Evolutionary conservation across 2,113 vertebrate species (phyloP), one percentile per base, ranked within the genome.

Genomic region (Malurus cyaneus): DNA sequence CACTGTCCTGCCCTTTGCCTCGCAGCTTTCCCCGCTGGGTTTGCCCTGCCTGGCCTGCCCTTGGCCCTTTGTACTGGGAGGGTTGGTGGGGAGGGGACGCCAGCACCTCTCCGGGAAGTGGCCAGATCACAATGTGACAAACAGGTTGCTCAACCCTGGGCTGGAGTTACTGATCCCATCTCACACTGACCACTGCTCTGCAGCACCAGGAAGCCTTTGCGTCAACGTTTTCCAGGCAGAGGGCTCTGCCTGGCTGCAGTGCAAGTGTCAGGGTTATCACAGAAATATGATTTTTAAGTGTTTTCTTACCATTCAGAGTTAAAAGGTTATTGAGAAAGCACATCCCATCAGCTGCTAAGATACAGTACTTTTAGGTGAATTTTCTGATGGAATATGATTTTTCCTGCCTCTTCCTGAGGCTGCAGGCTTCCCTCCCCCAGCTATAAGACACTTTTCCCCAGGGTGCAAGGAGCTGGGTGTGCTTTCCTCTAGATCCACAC

Each of bases 111-210:
- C 70, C 1, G 5, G 88, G 77, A 94, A 87, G 54, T 3, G 29
- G 44, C 70, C 72, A 57, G 28, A 88, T 44, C 11, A 4, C 1
- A 1, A 25, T 82, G 57, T 80, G 62, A 92, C 82, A 87, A 92
- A 82, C 69, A 76, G 54, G 39, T 96, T 97, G 89, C 94, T 91
- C 89, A 97, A 92, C 17, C 24, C 42, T 4, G 54, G 65, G 26
- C 21, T 90, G 73, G 46, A 77, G 80, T 66, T 36, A 18, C 77
- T 53, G 70, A 81, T 79, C 50, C 64, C 80, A 31, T 47, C 81
- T 91, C 46, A 46, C 0, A 1, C 46, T 17, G 34, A 18, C 52
- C 0, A 1, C 41, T 8, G 32, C 60, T 42, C 36, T 5, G 23
- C 80, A 69, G 53, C 49, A 10, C 39, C 34, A n/a, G 71, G 79